Percentiles rank a stretch among this genome's conserved stretches.
Conservation (phyloP, 35 echinoderm and acorn worm species). For the Lytechinus pictus region DNA sequence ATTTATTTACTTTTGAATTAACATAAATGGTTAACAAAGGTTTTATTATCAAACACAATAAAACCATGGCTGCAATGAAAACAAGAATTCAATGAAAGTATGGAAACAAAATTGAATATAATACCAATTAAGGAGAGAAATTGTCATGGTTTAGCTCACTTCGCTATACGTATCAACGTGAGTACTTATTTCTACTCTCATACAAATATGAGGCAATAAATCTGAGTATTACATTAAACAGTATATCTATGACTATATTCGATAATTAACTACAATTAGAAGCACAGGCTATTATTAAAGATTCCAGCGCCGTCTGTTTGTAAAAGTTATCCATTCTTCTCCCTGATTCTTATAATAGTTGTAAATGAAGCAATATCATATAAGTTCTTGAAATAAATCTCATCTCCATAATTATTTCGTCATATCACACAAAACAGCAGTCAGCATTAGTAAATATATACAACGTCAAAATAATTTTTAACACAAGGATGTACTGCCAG, state of each 20-base stretch:
- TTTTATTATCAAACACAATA: background rate
- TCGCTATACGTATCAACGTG: background rate
- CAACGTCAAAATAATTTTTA: background rate
- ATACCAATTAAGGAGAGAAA: background rate
- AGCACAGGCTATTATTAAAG: background rate
- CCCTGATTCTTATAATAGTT: background rate
- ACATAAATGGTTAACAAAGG: background rate
- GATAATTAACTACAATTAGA: background rate
- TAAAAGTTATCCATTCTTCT: background rate
- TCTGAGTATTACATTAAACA: background rate
- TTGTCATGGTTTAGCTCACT: background rate
- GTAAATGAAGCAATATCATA: constrained; percentile 5
- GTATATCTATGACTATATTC: background rate
- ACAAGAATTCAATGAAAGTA: background rate
- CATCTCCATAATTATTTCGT: background rate
- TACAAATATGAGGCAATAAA: background rate
- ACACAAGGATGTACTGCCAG: constrained; percentile 7
- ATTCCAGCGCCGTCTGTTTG: background rate
- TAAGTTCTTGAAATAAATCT: background rate
- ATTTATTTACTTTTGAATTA: background rate
- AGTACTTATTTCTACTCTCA: background rate
- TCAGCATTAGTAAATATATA: background rate
- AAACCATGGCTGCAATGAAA: background rate
- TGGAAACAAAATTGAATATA: background rate
- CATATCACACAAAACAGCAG: constrained; percentile 11